A percentile compares a stretch with the other conserved stretches of the same genome.
These are phyloP conservation scores for Nasonia vitripennis DNA, from an alignment of 1,140 invertebrate genomes.

Conservation along the genomic window DNA sequence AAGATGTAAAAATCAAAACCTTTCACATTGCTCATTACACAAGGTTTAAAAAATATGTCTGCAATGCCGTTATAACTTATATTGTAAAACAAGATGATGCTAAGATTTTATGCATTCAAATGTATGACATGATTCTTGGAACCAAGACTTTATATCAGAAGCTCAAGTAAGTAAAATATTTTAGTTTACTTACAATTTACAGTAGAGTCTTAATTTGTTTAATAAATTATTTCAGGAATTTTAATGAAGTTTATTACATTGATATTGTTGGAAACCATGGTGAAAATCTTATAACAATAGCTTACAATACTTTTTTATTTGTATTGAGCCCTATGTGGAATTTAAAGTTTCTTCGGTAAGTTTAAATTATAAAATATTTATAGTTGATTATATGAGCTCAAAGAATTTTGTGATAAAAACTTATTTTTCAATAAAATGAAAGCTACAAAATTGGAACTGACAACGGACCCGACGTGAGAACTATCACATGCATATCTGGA, in stretches of 20 bases:
- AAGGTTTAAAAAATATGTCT: constrained; percentile 52
- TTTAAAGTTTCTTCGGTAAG: constrained; percentile 61
- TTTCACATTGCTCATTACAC: constrained; percentile 68
- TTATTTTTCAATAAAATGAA: background rate
- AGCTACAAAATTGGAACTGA: constrained; percentile 66
- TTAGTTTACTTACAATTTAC: constrained; percentile 25
- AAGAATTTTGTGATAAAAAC: background rate
- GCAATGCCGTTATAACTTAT: constrained; percentile 63
- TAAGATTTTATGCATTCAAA: constrained; percentile 58
- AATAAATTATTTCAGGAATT: constrained; percentile 53
- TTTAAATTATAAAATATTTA: background rate
- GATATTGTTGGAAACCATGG: constrained; percentile 70
- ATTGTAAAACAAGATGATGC: constrained; percentile 48
- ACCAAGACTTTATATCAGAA: constrained; percentile 50
- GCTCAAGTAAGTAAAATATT: constrained; percentile 54
- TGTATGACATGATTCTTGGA: constrained; percentile 67
- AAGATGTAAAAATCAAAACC: constrained; percentile 66
- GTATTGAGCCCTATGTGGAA: constrained; percentile 63
- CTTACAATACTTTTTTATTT: constrained; percentile 62
- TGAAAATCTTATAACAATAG: constrained; percentile 68
- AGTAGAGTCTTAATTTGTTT: constrained; percentile 26
- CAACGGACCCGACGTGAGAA: constrained; percentile 51
- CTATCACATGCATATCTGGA: constrained; percentile 81
- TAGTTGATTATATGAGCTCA: background rate
- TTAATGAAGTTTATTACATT: constrained; percentile 64